phyloP scores from a whole-genome alignment of 2,797 vertebrate genomes.

The Falco novaeseelandiae region DNA sequence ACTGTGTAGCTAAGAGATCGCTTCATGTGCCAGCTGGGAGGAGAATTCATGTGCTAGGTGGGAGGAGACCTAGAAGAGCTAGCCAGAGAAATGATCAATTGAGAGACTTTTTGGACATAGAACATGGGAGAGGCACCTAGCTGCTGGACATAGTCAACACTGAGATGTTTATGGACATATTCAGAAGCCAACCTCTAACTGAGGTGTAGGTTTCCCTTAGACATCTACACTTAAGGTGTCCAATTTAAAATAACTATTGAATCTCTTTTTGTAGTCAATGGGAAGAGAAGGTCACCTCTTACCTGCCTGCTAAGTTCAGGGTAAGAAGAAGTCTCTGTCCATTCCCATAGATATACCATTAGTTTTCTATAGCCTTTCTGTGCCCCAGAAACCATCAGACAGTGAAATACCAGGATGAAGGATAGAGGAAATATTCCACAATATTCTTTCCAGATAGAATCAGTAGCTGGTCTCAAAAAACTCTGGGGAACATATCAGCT shows the following conservation, averaged over 20 bases:
- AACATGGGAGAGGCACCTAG: neutral
- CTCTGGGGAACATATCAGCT: neutral
- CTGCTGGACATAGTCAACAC: neutral
- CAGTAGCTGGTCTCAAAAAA: neutral
- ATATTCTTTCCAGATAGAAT: neutral
- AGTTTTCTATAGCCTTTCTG: neutral
- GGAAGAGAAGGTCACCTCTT: neutral
- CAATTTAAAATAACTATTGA: neutral
- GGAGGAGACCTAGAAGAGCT: neutral
- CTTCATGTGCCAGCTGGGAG: neutral
- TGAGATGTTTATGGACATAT: neutral
- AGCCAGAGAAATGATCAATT: neutral
- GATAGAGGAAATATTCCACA: neutral
- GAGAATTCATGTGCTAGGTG: neutral
- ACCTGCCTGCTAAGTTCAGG: neutral
- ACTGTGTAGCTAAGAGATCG: neutral
- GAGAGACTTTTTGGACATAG: neutral
- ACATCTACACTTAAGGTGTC: neutral
- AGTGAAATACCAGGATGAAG: neutral
- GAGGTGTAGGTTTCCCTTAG: neutral
- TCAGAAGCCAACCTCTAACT: neutral
- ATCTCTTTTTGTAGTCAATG: neutral
- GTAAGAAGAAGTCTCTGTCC: neutral
- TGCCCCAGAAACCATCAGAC: neutral
- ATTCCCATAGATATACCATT: neutral